phyloP scores from a whole-genome alignment of 92 coral and sea anemone genomes.

The Phenganax subtilis region DNA sequence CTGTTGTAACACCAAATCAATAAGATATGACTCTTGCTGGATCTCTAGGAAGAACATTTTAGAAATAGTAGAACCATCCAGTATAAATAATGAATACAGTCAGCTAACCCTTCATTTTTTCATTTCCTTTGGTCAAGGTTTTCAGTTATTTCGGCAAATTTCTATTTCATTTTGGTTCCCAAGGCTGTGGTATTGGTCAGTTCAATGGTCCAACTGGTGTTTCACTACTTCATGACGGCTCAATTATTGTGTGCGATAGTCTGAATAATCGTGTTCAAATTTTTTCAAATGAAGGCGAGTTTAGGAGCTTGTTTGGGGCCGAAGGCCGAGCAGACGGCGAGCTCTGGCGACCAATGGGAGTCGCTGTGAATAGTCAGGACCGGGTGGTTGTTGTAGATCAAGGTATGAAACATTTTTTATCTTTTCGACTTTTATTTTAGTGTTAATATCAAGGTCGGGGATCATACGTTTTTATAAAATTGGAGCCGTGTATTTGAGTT shows the following conservation, averaged over 20 bases:
- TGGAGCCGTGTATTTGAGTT: too few species aligned
- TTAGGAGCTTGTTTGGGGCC: slow-evolving; percentile 69
- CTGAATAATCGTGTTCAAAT: slow-evolving; percentile 81
- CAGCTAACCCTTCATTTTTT: background rate
- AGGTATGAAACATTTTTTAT: slow-evolving; percentile 1
- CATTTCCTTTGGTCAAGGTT: background rate
- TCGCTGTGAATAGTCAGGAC: slow-evolving; percentile 75
- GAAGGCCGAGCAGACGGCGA: slow-evolving; percentile 77
- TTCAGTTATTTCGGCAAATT: slow-evolving; percentile 28
- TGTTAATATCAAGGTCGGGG: too few species aligned
- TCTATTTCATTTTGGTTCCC: slow-evolving; percentile 58
- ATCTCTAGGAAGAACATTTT: too few species aligned
- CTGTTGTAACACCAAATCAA: background rate
- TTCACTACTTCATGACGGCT: slow-evolving; percentile 66
- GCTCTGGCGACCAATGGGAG: slow-evolving; percentile 82
- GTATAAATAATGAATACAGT: background rate
- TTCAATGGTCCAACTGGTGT: slow-evolving; percentile 90
- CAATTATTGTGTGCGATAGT: slow-evolving; percentile 85
- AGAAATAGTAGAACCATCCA: background rate
- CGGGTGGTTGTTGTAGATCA: slow-evolving; percentile 79
- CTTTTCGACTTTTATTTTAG: too few species aligned
- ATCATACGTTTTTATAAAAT: too few species aligned
- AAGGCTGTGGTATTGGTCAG: slow-evolving; percentile 80
- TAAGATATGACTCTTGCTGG: background rate
- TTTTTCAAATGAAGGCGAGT: slow-evolving; percentile 79